Evolutionary conservation across 2,113 vertebrate species (phyloP).

Genomic region (Anseranas semipalmata): DNA sequence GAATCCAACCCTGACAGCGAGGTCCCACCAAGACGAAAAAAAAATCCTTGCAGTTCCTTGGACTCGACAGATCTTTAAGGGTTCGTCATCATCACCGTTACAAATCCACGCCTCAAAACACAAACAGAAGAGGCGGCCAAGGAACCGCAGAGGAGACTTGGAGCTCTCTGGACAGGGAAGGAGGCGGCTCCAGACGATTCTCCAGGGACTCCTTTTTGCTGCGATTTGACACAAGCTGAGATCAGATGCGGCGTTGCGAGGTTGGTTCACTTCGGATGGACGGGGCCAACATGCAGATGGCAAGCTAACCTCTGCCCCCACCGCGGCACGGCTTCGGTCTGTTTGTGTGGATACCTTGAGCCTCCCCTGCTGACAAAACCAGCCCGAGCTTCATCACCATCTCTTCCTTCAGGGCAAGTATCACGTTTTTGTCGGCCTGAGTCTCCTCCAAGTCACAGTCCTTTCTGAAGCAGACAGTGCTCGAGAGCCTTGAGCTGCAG

Average conservation of each 20-base stretch:
- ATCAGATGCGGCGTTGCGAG: neutral
- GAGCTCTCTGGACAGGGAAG: neutral
- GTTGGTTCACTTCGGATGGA: accelerated
- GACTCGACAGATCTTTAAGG: neutral
- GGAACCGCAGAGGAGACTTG: neutral
- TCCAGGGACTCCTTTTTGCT: neutral
- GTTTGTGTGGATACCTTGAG: neutral
- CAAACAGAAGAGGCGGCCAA: neutral
- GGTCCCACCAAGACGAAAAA: neutral
- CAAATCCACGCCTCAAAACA: neutral
- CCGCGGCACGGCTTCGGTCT: accelerated
- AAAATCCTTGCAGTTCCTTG: neutral
- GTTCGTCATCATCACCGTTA: accelerated
- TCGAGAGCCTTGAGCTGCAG: neutral
- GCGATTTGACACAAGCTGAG: accelerated
- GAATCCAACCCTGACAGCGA: neutral
- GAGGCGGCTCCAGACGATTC: neutral
- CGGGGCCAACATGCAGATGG: neutral
- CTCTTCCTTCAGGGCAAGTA: neutral
- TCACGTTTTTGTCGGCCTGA: accelerated
- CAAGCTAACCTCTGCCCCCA: neutral
- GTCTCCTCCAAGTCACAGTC: neutral
- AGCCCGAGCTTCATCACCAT: neutral
- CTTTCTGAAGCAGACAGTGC: neutral
- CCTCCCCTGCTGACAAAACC: neutral